These are phyloP conservation scores for Scelioninae gen. 1 DNA, from an alignment of 2,888 invertebrate genomes.

Conservation along the genomic window DNA sequence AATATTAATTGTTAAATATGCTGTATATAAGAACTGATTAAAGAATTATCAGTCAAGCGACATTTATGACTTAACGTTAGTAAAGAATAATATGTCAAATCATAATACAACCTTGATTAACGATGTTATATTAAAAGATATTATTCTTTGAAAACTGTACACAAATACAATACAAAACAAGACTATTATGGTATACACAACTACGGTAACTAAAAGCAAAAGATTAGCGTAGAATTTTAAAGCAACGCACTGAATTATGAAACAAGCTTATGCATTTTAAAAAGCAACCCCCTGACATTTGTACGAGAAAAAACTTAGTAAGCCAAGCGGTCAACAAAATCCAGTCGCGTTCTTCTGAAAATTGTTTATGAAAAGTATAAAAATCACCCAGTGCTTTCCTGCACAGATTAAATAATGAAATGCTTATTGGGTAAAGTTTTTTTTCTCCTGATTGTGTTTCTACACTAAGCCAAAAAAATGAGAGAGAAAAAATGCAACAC, in stretches of 20 bases:
- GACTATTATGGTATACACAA: not conserved
- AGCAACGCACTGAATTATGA: slow-evolving; percentile 13
- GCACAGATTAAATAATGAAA: not conserved
- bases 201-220: not conserved
- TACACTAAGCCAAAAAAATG: too few species aligned
- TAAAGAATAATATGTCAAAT: too few species aligned
- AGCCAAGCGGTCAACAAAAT: not conserved
- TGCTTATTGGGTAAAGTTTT: too few species aligned
- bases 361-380: slow-evolving; percentile 8
- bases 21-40: too few species aligned
- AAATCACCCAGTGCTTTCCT: not conserved
- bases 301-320: slow-evolving; percentile 10
- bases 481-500: too few species aligned
- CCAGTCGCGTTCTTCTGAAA: slow-evolving; percentile 1
- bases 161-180: not conserved
- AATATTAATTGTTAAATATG: too few species aligned
- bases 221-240: slow-evolving; percentile 20
- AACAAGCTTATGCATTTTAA: slow-evolving; percentile 29
- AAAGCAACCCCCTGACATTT: not conserved
- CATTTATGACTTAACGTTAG: too few species aligned
- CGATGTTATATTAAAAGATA: not conserved
- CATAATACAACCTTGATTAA: too few species aligned
- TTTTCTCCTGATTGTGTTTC: not conserved
- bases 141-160: not conserved
- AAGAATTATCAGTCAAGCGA: too few species aligned